Base-by-base conservation (phyloP, 2,113 vertebrate species). In the Saccopteryx leptura region DNA sequence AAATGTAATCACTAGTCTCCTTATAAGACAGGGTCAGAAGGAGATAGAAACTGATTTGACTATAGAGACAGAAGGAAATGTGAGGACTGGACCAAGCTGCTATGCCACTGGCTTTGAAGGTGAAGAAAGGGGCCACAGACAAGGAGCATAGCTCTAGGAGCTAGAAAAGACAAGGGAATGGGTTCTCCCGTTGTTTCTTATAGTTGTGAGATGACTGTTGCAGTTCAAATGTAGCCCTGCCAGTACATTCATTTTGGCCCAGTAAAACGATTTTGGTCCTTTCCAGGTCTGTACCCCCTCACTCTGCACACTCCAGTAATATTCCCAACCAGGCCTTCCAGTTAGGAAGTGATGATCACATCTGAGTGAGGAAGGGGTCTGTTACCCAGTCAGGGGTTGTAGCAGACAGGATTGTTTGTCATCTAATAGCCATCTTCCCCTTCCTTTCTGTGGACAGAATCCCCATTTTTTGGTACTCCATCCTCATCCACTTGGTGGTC, bases 1-100 rank as follows among this genome's bases (percentile, higher is more conserved):
- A 96, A 94, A 79, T 91, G n/a, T 82, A 56, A 84, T 92, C 81
- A 81, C 65, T 75, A 92, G 61, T 88, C 11, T 94, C 15, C 75
- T 95, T 93, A 93, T 89, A 66, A 89, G 68, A 71, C 48, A n/a
- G 23, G 61, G 61, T 46, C 69, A 89, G 78, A 82, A 33, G 50
- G 39, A n/a, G 6, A 23, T 46, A 50, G 66, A 56, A 21, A 23
- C 65, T 88, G 48, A 88, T 58, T 94, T 83, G 60, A 88, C 81
- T 68, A 39, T 7, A 76, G 66, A 88, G 56, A 69, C 52, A 95
- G 31, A 69, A 92, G 82, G 85, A 26, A 88, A 33, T 78, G 31
- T 58, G 74, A 96, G 68, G 74, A 54, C 63, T 11, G 52, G 87
- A 91, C 33, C 39, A 80, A 80, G 75, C 76, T 80, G 52, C 14